Percentiles rank a stretch among this genome's conserved stretches.
Conservation (phyloP, 2,888 invertebrate species). For the Desoria tigrina region DNA sequence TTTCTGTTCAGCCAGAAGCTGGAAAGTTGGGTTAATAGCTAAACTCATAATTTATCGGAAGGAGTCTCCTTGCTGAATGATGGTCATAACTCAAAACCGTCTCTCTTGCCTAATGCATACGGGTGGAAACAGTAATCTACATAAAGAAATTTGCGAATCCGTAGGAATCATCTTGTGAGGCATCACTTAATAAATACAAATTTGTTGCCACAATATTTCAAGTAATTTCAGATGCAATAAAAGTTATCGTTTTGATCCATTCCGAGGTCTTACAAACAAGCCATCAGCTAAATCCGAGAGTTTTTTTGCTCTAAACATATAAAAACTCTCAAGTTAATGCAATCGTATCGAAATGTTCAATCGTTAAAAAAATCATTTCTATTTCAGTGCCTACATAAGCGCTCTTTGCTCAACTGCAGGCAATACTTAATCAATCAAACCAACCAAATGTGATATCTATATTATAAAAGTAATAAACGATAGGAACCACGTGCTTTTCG, state of each 20-base stretch:
- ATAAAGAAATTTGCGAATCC: background rate
- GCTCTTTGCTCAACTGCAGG: too few species aligned
- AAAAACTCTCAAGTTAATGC: background rate
- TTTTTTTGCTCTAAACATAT: background rate
- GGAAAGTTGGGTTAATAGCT: background rate
- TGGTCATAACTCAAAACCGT: slow-evolving; percentile 1
- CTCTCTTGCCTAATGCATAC: background rate
- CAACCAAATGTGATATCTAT: too few species aligned
- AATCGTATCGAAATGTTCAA: too few species aligned
- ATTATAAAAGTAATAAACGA: too few species aligned
- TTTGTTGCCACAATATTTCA: slow-evolving; percentile 7
- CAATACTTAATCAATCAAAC: too few species aligned
- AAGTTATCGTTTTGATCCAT: slow-evolving; percentile 6
- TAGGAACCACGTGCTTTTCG: slow-evolving; percentile 5
- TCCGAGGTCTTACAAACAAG: background rate
- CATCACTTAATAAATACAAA: background rate
- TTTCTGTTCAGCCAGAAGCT: slow-evolving; percentile 3
- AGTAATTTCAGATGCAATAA: slow-evolving; percentile 5
- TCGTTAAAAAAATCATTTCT: too few species aligned
- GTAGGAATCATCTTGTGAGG: slow-evolving; percentile 2
- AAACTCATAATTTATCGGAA: slow-evolving; percentile 1
- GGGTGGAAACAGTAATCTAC: background rate
- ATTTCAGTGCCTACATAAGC: too few species aligned
- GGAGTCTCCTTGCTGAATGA: slow-evolving; percentile 1
- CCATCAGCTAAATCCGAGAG: background rate